A percentile compares a stretch with the other conserved stretches of the same genome.
Conservation (phyloP, 2,113 vertebrate species). For the Phalacrocorax pelagicus region DNA sequence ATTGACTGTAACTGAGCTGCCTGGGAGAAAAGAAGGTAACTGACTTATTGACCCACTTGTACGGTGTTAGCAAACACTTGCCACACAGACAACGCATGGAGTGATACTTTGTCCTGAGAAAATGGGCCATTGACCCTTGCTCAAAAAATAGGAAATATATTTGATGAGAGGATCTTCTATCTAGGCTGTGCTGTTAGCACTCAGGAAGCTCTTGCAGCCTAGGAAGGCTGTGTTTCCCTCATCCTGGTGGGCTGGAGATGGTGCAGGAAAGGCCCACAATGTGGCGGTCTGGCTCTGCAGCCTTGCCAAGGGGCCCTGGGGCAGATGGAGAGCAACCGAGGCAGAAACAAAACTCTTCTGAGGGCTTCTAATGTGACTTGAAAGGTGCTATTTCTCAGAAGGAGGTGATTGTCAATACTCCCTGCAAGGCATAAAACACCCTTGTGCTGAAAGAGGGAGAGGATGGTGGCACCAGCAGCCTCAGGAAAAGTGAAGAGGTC, state of each 20-base stretch:
- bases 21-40: not conserved
- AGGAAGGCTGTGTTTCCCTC: not conserved
- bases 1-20: not conserved
- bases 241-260: not conserved
- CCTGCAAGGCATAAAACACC: not conserved
- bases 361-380: not conserved
- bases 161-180: not conserved
- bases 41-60: not conserved
- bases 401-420: not conserved
- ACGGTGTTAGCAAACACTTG: fast-evolving
- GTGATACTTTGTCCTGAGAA: not conserved
- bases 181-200: not conserved
- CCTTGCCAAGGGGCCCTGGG: not conserved
- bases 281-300: not conserved
- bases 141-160: not conserved
- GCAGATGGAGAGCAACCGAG: fast-evolving
- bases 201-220: not conserved
- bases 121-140: not conserved
- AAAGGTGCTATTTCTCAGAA: not conserved
- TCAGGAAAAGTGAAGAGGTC: not conserved
- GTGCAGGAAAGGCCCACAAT: not conserved
- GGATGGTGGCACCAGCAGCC: not conserved
- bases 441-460: not conserved
- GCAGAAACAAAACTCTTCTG: not conserved
- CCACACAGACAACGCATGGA: fast-evolving